Percentiles rank a stretch among this genome's conserved stretches.
Evolutionary conservation across 2,113 vertebrate species (phyloP).

Genomic region (Pica pica): DNA sequence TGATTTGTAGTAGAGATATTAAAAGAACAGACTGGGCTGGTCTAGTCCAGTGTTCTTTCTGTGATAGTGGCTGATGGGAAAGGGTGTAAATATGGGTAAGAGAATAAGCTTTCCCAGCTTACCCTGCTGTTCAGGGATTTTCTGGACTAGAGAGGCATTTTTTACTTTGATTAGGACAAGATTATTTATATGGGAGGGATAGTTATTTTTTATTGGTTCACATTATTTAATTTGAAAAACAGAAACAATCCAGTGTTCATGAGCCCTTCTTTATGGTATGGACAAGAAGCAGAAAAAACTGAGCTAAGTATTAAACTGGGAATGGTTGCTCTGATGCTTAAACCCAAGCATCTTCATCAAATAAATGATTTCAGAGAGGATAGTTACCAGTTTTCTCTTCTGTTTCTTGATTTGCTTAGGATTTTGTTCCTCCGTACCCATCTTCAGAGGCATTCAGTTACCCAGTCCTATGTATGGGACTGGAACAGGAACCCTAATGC

Average conservation of each 20-base stretch:
- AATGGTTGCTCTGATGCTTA: not conserved
- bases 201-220: not conserved
- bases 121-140: not conserved
- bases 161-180: not conserved
- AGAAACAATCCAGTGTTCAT: not conserved
- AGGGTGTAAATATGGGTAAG: not conserved
- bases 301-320: not conserved
- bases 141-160: not conserved
- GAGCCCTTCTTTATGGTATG: not conserved
- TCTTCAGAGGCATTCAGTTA: not conserved
- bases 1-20: not conserved
- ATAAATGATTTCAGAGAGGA: not conserved
- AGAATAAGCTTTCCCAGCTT: not conserved
- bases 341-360: not conserved
- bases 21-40: not conserved
- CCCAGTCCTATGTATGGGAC: not conserved
- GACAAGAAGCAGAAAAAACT: not conserved
- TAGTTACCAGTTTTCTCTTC: not conserved
- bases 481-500: not conserved
- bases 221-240: not conserved
- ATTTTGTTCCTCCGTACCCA: not conserved
- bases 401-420: not conserved
- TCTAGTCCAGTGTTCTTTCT: not conserved
- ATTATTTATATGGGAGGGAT: not conserved
- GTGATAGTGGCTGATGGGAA: not conserved